Base-by-base conservation (phyloP, 2,888 invertebrate species). In the Tipula lateralis region DNA sequence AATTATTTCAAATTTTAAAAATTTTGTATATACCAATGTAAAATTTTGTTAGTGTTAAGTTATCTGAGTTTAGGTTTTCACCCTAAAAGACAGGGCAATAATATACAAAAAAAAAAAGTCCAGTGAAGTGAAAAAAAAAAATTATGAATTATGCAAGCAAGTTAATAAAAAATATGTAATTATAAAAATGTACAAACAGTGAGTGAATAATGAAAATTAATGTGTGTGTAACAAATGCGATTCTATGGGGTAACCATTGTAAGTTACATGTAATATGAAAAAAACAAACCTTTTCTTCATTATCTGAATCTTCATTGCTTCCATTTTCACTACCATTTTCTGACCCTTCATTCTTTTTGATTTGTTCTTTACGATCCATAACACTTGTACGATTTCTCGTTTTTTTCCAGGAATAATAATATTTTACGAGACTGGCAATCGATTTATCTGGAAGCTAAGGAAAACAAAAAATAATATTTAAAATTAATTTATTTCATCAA, bases 391-490 rank as follows among this genome's bases (percentile, higher is more conserved):
- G 93, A 87, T 96, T 95, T 87, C 97, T 92, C 29, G 97, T 97
- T 90, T 99, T 99, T 90, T 99, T 99, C 99, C 99, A 99, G 88
- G 97, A 96, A 90, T 99, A 99, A 91, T 99, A 99, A 90, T 98
- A 98, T 91, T 98, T 98, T 1, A 99, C 98, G 88, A 99, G 92
- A 87, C 96, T 96, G 83, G 98, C 96, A 89, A 99, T 98, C 83
- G 97, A 96, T 91, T 99, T 99, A 89, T 99, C 99, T 36, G 99
- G 99, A 88, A 99, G 91, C 98, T 98, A 90, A 29, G 91, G 88
- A 86, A 85, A 36, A 6, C 36, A 36, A 36, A 36, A 36, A 9
- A 36, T 9, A 0, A 36, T 36, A 32, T 32, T 9, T 36, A 81
- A 81, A 81, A 4, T 4, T n/a, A 66, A 66, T 7, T 4, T 4